Evolutionary conservation across 1,140 invertebrate genomes (phyloP), one percentile per base, ranked within the genome.

Genomic region (Holcopasites calliopsidis): DNA sequence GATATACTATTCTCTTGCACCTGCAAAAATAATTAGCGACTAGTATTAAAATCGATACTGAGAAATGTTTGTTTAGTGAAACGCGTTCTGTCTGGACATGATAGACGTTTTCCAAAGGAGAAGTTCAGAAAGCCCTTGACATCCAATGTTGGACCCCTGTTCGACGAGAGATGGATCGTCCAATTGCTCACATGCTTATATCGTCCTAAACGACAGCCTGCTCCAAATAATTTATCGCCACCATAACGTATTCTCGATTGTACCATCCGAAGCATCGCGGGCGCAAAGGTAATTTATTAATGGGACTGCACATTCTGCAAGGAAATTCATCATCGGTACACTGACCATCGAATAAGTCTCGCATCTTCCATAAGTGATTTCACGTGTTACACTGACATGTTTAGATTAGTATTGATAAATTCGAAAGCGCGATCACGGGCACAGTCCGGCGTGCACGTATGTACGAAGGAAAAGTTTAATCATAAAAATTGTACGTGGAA

Each of bases 101-200:
- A 83, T 82, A 80, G 81, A 82, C 81, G 76, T 64, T 62, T 70
- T 65, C 60, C 60, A 62, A 82, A 57, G 72, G 76, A 73, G 74
- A 83, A 83, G 81, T 83, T 83, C 70, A 57, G 72, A 68, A 83
- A 74, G 68, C 64, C 68, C 58, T 57, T 79, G 82, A 64, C 76
- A 69, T 61, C 71, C 61, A 70, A 76, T 79, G 62, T 82, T 62
- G 76, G 71, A 82, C 72, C 77, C 65, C 77, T 71, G 71, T 83
- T 84, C 61, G 64, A 77, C 65, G 49, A 76, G 70, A 84, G 82
- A 84, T 84, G 82, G 82, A 84, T 84, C 69, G 47, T 75, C 57
- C 82, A 50, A 79, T 83, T 47, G 76, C 58, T 50, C 6, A 31
- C 66, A 73, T 50, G 73, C 73, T 76, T 82, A 79, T 83, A 62